Conservation (phyloP, 2,797 vertebrate species). For the Micromesistius poutassou region DNA sequence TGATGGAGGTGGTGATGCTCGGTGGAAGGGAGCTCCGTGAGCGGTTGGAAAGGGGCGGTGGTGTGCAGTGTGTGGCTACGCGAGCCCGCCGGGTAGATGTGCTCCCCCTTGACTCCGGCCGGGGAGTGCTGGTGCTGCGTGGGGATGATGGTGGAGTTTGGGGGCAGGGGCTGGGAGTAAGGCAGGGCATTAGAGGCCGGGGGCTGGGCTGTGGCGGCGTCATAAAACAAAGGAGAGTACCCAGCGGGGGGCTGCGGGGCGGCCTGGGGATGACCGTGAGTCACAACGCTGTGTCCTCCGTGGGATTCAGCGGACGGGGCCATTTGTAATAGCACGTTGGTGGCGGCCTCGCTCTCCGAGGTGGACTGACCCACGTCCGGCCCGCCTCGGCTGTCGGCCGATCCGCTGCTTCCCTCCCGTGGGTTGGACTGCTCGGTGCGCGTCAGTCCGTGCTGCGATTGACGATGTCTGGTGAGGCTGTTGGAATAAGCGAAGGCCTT, state of each 20-base stretch:
- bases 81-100: slow-evolving; percentile 73
- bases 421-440: slow-evolving; percentile 67
- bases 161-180: slow-evolving; percentile 77
- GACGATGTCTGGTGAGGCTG: slow-evolving; percentile 87
- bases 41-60: slow-evolving; percentile 73
- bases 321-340: slow-evolving; percentile 79
- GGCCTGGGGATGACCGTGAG: slow-evolving; percentile 74
- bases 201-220: slow-evolving; percentile 62
- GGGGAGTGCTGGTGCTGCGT: slow-evolving; percentile 78
- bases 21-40: slow-evolving; percentile 69
- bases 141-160: slow-evolving; percentile 77
- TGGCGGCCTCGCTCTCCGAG: slow-evolving; percentile 79
- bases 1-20: slow-evolving; percentile 72
- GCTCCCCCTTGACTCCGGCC: slow-evolving; percentile 78
- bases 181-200: slow-evolving; percentile 62
- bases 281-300: slow-evolving; percentile 68
- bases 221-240: slow-evolving; percentile 79
- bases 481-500: slow-evolving; percentile 90
- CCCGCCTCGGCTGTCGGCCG: slow-evolving; percentile 64
- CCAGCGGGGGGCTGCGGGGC: slow-evolving; percentile 70
- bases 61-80: slow-evolving; percentile 71
- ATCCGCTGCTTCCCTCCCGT: slow-evolving; percentile 65
- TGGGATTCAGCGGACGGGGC: slow-evolving; percentile 69
- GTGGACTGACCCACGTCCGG: slow-evolving; percentile 66
- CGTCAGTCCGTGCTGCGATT: slow-evolving; percentile 81